Conservation (phyloP, 2,113 vertebrate genomes). For the Hippolais icterina region DNA sequence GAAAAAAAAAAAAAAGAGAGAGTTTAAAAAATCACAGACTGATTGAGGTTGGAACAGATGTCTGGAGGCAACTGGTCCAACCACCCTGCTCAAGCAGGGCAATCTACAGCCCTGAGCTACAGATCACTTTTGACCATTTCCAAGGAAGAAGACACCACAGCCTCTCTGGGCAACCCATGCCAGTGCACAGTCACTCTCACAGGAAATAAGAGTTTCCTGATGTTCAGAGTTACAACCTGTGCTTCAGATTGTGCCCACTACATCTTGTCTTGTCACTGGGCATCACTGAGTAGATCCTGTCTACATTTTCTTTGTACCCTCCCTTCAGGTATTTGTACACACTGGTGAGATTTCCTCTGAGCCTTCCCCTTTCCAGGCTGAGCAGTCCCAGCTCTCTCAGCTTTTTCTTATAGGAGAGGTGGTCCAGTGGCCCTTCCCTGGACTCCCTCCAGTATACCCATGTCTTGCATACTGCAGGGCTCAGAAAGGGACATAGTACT, state of each 20-base stretch:
- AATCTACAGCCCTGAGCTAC: background rate
- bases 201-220: background rate
- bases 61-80: background rate
- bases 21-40: background rate
- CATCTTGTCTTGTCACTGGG: too few species aligned
- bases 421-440: background rate
- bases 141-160: background rate
- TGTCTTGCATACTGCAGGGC: background rate
- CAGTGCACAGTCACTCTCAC: background rate
- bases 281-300: background rate
- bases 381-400: background rate
- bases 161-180: background rate
- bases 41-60: accelerated
- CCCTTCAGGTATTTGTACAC: background rate
- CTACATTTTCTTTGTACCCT: background rate
- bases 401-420: background rate
- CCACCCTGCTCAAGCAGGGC: background rate
- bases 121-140: background rate
- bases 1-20: background rate
- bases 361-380: background rate
- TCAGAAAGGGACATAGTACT: background rate
- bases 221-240: background rate
- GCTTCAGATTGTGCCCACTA: background rate
- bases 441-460: background rate
- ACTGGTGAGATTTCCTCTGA: background rate